phyloP scores from a whole-genome alignment of 1,140 invertebrate genomes.

The Eubasilissa regina region DNA sequence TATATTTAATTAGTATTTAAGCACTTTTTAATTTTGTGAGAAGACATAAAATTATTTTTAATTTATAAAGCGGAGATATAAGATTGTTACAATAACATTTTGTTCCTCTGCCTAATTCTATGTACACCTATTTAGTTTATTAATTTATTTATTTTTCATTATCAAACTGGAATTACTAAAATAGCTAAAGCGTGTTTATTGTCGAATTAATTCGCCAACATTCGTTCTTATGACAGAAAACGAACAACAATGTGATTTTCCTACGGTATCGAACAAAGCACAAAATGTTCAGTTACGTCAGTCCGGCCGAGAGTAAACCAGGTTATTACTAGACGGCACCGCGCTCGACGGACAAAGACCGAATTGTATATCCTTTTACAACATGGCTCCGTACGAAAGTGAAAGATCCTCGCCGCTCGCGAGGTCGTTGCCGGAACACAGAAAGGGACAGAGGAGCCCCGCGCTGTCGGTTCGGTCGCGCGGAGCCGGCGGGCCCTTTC shows the following conservation, averaged over 20 bases:
- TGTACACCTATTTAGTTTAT: no score
- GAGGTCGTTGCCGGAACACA: no score
- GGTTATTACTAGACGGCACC: not conserved
- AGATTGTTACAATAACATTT: no score
- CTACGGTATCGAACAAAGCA: not conserved
- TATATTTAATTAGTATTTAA: no score
- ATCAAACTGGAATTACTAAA: no score
- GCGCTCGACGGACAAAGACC: slow-evolving; percentile 12
- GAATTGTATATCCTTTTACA: not conserved
- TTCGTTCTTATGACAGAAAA: not conserved
- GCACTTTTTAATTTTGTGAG: no score
- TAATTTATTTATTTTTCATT: no score
- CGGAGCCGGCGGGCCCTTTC: not conserved
- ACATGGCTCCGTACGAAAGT: not conserved
- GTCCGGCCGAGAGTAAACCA: not conserved
- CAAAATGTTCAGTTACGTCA: not conserved
- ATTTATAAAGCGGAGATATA: no score
- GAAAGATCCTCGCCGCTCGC: not conserved
- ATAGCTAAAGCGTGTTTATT: not conserved
- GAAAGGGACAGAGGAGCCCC: not conserved
- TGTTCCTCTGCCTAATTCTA: no score
- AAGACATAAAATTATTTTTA: no score
- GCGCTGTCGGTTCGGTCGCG: not conserved
- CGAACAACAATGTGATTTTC: not conserved
- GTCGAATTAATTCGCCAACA: not conserved